These are phyloP conservation scores for Acanthaster planci DNA, from an alignment of 35 echinoderm and acorn worm genomes.

Conservation along the genomic window DNA sequence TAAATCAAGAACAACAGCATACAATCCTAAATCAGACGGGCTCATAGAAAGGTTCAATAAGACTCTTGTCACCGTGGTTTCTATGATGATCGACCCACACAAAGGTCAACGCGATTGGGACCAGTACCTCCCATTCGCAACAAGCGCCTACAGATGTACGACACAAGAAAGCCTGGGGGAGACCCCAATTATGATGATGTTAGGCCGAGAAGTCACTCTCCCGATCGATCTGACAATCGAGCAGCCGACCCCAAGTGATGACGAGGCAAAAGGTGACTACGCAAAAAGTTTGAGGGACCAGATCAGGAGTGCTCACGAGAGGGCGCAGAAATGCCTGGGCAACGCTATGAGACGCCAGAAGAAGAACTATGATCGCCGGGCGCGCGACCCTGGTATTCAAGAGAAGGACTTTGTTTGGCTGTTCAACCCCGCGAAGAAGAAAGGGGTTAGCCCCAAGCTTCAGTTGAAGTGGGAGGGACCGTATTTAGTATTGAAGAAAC, in stretches of 20 bases:
- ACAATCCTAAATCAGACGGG: constrained; percentile 38
- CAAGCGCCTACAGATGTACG: constrained; percentile 27
- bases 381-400: background rate
- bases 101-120: constrained; percentile 35
- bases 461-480: constrained; percentile 69
- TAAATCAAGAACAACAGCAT: constrained; percentile 38
- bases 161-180: constrained; percentile 21
- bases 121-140: constrained; percentile 13
- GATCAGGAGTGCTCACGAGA: background rate
- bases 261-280: background rate
- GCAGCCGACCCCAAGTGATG: background rate
- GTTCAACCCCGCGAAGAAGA: constrained; percentile 21
- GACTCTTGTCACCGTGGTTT: constrained; percentile 16
- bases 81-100: background rate
- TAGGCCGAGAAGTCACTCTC: constrained; percentile 23
- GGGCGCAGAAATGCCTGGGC: background rate
- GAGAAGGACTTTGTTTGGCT: constrained; percentile 50
- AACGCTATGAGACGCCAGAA: constrained; percentile 20
- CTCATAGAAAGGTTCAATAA: constrained; percentile 36
- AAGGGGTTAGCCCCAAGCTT: constrained; percentile 57
- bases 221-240: constrained; percentile 16
- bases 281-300: background rate
- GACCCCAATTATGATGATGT: constrained; percentile 27
- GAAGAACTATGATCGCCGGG: constrained; percentile 35
- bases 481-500: constrained; percentile 10